Evolutionary conservation across 2,797 vertebrate species (phyloP).

Genomic region (Aldrovandia affinis): DNA sequence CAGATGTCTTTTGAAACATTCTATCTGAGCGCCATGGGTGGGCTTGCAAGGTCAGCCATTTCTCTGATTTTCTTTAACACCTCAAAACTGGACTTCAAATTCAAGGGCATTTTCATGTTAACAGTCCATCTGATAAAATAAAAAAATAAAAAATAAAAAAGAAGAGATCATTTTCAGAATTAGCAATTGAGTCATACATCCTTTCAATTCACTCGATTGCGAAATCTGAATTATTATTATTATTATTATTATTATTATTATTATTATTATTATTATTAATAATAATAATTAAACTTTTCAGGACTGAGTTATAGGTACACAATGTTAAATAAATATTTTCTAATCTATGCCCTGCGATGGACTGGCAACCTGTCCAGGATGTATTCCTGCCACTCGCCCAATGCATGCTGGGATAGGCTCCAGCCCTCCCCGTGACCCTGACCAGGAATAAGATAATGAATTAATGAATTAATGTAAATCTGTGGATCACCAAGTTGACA

Average conservation of each 20-base stretch:
- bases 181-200: background rate
- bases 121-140: background rate
- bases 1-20: constrained; percentile 3
- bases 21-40: constrained; percentile 10
- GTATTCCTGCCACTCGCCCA: no score
- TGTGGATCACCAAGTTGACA: background rate
- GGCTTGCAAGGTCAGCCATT: background rate
- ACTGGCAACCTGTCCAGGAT: no score
- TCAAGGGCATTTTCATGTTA: background rate
- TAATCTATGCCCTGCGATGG: no score
- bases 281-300: background rate
- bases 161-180: background rate
- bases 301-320: background rate
- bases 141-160: background rate
- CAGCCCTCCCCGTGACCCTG: no score
- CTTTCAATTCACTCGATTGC: background rate
- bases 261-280: no score
- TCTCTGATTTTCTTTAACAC: background rate
- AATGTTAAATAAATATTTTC: background rate
- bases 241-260: no score
- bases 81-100: background rate
- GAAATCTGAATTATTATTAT: background rate
- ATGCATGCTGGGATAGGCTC: no score
- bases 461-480: background rate
- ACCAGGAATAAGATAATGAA: no score